A percentile compares a stretch with the other conserved stretches of the same genome.
phyloP scores from a whole-genome alignment of 2,113 vertebrate genomes.

The Hemibagrus wyckioides region DNA sequence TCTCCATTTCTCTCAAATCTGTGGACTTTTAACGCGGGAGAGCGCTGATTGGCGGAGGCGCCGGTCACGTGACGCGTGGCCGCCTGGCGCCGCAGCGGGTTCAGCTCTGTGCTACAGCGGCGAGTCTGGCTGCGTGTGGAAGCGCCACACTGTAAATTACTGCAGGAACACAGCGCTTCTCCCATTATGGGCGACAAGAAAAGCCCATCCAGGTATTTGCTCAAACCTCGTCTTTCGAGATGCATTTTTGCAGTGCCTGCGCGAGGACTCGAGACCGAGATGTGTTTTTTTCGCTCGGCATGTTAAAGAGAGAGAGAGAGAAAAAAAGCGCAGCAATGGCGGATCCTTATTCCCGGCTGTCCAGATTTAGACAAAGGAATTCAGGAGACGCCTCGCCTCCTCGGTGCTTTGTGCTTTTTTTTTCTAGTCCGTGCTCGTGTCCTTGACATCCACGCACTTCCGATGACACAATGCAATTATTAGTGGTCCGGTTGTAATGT shows the following conservation, averaged over 20 bases:
- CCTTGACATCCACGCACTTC: neutral
- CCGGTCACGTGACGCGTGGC: constrained; percentile 43
- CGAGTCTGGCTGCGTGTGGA: constrained; percentile 52
- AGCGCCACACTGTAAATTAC: constrained; percentile 54
- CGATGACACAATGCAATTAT: constrained; percentile 6
- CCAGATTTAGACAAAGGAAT: constrained; percentile 56
- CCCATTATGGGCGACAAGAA: constrained; percentile 63
- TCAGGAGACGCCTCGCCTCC: constrained; percentile 50
- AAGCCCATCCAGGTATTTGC: constrained; percentile 58
- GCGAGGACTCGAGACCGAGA: neutral
- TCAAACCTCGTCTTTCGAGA: constrained; percentile 32
- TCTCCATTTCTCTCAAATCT: neutral
- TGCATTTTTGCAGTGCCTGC: neutral
- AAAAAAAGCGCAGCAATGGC: constrained; percentile 52
- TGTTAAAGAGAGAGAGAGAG: constrained; percentile 2
- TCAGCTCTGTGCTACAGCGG: constrained; percentile 42
- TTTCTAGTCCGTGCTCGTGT: neutral
- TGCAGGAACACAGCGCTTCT: constrained; percentile 57
- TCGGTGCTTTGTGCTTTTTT: constrained; percentile 26
- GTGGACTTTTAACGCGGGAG: constrained; percentile 31
- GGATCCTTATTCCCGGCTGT: constrained; percentile 45
- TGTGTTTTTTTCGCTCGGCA: neutral
- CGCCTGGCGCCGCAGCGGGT: constrained; percentile 44
- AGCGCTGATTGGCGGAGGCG: constrained; percentile 31
- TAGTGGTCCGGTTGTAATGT: neutral